Base-by-base conservation (phyloP, 1,140 invertebrate genomes). In the Drosophila nebulosa region DNA sequence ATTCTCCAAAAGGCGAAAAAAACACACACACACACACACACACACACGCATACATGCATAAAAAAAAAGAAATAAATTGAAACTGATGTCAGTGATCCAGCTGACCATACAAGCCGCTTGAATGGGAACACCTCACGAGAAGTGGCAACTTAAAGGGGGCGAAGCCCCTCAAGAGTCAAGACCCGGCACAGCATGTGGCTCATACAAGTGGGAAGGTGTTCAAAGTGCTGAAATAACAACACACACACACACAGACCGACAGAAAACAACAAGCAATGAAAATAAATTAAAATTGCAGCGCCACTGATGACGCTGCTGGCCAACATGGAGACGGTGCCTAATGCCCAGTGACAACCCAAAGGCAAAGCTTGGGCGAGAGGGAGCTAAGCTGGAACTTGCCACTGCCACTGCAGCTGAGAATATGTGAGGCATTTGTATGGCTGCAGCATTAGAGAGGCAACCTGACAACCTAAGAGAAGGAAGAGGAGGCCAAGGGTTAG, bases 381-480 rank as follows among this genome's bases (percentile, higher is more conserved):
- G 22, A 58, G 16, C 39, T 46, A 46, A 36, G 56, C 57, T 62
- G 74, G 46, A 66, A 32, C 74, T 55, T 60, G 39, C 30, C 57
- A 52, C 53, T 69, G 35, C 32, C 27, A 57, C n/a, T 39, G 69
- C 22, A 57, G 60, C 42, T 56, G 53, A 22, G 53, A 70, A 58
- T 57, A 51, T 57, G 59, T 35, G 36, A 27, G 62, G 73, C 80
- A 84, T 59, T 84, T 80, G 64, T 84, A 84, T 59, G 80, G 81
- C 81, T 84, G 80, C 79, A 68, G 79, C 67, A 79, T 75, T 75
- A 80, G 78, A 80, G 57, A 63, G 60, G 71, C 63, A 61, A 64
- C 24, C 69, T 22, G 26, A 65, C 73, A 46, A 53, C 42, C 22
- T 39, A 32, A 2, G 30, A 9, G 30, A 3, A 9, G 59, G 14